Conservation (phyloP, 1,140 invertebrate species). For the Homarus americanus region DNA sequence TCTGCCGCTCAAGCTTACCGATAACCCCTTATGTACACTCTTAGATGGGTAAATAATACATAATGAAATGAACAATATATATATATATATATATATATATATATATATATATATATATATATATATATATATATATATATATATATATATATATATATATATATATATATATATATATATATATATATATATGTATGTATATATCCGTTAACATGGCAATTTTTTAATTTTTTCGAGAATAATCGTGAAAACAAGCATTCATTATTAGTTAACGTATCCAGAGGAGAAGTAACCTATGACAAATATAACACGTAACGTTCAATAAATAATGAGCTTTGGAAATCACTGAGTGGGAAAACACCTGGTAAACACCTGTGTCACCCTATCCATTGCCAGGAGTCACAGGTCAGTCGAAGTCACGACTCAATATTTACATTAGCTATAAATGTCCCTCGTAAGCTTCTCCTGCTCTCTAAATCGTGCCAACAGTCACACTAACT, state of each 20-base stretch:
- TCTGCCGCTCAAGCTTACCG: conserved; percentile 1
- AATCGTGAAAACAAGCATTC: not conserved
- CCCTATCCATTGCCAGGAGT: too few species aligned
- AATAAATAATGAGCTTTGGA: too few species aligned
- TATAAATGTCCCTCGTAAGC: not conserved
- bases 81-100: conserved; percentile 33
- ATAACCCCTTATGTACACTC: not conserved
- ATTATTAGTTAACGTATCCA: too few species aligned
- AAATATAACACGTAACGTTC: too few species aligned
- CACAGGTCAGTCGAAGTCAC: too few species aligned
- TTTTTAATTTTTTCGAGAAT: not conserved
- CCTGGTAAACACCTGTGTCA: too few species aligned
- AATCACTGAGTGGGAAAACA: too few species aligned
- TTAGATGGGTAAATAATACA: conserved; percentile 8
- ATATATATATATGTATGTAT: conserved; percentile 44
- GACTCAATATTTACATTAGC: too few species aligned
- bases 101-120: conserved; percentile 41
- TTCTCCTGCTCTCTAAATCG: not conserved
- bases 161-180: conserved; percentile 58
- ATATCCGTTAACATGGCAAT: not conserved
- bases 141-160: conserved; percentile 57
- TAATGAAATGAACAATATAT: conserved; percentile 20
- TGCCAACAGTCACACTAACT: not conserved
- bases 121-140: conserved; percentile 44
- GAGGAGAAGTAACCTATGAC: too few species aligned